phyloP scores from a whole-genome alignment of 1,140 invertebrate genomes.

The Ridgeia piscesae region DNA sequence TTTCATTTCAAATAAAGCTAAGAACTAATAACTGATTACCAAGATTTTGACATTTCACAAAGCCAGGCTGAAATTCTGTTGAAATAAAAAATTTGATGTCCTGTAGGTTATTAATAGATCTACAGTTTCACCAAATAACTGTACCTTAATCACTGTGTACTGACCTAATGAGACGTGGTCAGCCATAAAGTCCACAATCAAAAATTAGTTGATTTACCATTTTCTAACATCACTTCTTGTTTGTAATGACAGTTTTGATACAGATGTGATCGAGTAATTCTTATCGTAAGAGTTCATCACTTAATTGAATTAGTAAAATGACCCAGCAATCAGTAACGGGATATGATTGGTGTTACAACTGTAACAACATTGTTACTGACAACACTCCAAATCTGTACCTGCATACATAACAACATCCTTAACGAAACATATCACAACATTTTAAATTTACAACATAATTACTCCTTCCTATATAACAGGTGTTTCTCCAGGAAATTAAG shows the following conservation, averaged over 20 bases:
- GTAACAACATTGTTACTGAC: not conserved
- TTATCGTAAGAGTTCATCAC: not conserved
- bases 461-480: not conserved
- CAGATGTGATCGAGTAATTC: not conserved
- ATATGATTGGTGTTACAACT: not conserved
- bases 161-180: not conserved
- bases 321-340: not conserved
- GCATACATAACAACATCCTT: not conserved
- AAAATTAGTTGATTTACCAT: not conserved
- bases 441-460: not conserved
- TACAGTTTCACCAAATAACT: not conserved
- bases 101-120: too few species aligned
- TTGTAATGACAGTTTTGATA: too few species aligned
- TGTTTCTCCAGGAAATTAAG: not conserved
- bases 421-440: not conserved
- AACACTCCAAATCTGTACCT: not conserved
- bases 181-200: too few species aligned
- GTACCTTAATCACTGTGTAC: not conserved
- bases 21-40: not conserved
- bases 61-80: not conserved
- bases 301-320: constrained; percentile 2
- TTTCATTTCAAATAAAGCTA: not conserved
- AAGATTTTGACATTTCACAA: not conserved
- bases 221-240: not conserved
- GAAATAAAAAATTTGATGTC: not conserved